These are phyloP conservation scores for Crocidura indochinensis DNA, from an alignment of 2,797 vertebrate species.

Conservation along the genomic window DNA sequence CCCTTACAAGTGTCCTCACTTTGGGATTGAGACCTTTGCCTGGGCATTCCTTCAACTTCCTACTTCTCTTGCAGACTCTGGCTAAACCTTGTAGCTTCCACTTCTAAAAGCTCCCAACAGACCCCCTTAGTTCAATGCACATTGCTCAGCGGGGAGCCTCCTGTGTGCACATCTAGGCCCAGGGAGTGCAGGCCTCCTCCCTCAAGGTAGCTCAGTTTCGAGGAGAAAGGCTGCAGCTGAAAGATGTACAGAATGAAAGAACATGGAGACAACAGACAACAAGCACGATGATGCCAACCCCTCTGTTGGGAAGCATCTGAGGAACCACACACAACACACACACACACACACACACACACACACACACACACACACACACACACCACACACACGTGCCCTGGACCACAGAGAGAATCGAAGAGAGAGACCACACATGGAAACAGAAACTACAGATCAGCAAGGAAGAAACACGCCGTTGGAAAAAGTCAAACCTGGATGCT, in stretches of 20 bases:
- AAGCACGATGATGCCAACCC: background rate
- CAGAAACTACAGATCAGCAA: constrained; percentile 13
- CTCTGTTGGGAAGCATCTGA: background rate
- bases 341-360: background rate
- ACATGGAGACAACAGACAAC: background rate
- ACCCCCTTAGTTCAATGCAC: too few relatives aligned
- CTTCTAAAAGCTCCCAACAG: background rate
- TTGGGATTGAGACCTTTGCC: background rate
- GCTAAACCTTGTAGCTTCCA: background rate
- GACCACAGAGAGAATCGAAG: background rate
- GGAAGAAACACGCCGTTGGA: too few relatives aligned
- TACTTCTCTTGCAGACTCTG: background rate
- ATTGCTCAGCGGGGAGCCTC: too few relatives aligned
- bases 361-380: background rate
- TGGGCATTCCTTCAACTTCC: background rate
- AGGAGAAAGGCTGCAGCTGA: background rate
- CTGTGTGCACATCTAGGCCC: too few relatives aligned
- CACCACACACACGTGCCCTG: background rate
- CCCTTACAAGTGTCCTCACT: too few relatives aligned
- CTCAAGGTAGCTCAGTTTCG: background rate
- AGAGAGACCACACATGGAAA: background rate
- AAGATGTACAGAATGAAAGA: constrained; percentile 10
- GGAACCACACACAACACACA: background rate
- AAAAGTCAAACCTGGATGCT: too few relatives aligned
- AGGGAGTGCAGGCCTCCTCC: too few relatives aligned